Evolutionary conservation across 92 coral and sea anemone species (phyloP), one percentile per base, ranked within the genome.

Genomic region (Porites evermanni): DNA sequence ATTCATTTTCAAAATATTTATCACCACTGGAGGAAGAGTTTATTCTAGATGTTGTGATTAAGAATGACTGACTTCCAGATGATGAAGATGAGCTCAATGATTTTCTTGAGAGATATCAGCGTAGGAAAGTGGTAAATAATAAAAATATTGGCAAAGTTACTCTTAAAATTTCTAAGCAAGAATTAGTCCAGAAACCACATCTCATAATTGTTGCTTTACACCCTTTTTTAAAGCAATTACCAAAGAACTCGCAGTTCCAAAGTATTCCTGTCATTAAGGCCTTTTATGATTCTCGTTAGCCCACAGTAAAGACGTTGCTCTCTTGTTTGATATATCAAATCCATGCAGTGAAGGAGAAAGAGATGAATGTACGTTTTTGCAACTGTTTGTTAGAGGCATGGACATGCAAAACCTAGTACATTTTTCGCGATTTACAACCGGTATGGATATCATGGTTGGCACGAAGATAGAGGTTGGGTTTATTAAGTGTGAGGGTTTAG

Each of bases 11-110:
- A 80, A 80, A 67, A 59, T 92, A 89, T 78, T 81, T 86, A 80
- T 79, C 91, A 72, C 84, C 86, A 72, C 73, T 81, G 68, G 93
- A 93, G 77, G 92, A 85, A 77, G 89, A 79, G 17, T 70, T 91
- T 56, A 61, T 87, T 6, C 50, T 8, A 51, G 74, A 64, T 73
- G 74, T 52, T 79, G 67, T 88, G 6, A 78, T 32, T 52, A 74
- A 83, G 73, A 64, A 67, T 68, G 26, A 63, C n/a, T n/a, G n/a
- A 19, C 52, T 92, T 81, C 92, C 93, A n/a, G n/a, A n/a, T n/a
- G n/a, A n/a, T n/a, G n/a, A n/a, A 77, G 93, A 79, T 21, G 88
- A 84, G 23, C 61, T 84, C 11, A 7, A 26, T 3, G 88, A 84
- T 63, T 84, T 84, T 38, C 82, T 84, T 53, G 82, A 74, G 63